These are phyloP conservation scores for Miopithecus talapoin DNA, from an alignment of 2,797 vertebrate species.

Conservation along the genomic window DNA sequence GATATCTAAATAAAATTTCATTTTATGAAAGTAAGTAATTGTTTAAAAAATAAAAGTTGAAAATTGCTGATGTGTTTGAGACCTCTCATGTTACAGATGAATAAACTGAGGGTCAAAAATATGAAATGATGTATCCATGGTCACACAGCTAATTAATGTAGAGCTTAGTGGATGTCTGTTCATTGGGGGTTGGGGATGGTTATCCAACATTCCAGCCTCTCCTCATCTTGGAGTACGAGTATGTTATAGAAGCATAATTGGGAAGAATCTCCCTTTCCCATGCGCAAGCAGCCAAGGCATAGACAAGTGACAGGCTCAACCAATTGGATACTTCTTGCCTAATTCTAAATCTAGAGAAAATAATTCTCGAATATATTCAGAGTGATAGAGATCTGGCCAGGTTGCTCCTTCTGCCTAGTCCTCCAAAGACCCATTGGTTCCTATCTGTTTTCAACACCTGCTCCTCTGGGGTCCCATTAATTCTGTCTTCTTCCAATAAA, in stretches of 20 bases:
- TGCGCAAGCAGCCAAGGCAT: neutral
- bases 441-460: neutral
- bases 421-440: neutral
- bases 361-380: neutral
- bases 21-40: neutral
- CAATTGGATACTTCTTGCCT: neutral
- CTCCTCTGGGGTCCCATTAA: neutral
- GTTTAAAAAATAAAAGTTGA: slow-evolving; percentile 18
- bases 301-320: neutral
- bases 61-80: neutral
- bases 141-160: neutral
- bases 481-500: neutral
- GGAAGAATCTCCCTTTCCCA: neutral
- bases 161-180: neutral
- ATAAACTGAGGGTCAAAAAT: neutral
- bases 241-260: neutral
- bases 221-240: neutral
- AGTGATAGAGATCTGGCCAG: neutral
- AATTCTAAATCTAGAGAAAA: neutral
- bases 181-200: neutral
- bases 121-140: neutral
- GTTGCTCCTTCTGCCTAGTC: neutral
- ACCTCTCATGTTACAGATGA: neutral
- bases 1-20: neutral
- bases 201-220: neutral